Conservation (phyloP, 2,888 invertebrate species). For the Sphecodes monilicornis region DNA sequence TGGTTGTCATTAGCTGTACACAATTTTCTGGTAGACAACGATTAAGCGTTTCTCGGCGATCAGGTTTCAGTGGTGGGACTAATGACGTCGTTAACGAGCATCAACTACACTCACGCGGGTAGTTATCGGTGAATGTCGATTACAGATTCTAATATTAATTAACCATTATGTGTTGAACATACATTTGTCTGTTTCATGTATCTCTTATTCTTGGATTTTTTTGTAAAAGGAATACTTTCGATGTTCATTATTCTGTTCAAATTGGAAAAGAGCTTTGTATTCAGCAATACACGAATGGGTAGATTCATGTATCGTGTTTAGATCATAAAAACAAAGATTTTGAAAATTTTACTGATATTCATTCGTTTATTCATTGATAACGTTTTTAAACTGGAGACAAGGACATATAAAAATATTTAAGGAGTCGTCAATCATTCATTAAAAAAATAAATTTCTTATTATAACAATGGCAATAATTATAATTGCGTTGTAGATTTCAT, state of each 20-base stretch:
- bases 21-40: constrained; percentile 13
- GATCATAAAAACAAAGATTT: no score
- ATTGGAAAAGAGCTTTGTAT: background rate
- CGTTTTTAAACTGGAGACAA: no score
- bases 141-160: background rate
- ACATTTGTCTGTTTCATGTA: background rate
- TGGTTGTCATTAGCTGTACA: constrained; percentile 26
- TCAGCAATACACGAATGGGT: background rate
- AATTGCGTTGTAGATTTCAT: no score
- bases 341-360: no score
- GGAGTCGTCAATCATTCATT: no score
- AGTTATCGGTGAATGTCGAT: background rate
- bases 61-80: background rate
- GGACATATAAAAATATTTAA: no score
- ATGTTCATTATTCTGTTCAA: background rate
- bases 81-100: constrained; percentile 10
- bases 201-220: background rate
- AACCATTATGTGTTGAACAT: background rate
- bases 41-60: background rate
- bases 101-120: background rate
- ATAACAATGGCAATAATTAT: no score
- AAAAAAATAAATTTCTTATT: no score
- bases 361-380: no score
- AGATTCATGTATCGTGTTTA: no score
- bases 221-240: background rate